Base-by-base conservation (phyloP, 2,888 invertebrate species). In the Sycophila texana region DNA sequence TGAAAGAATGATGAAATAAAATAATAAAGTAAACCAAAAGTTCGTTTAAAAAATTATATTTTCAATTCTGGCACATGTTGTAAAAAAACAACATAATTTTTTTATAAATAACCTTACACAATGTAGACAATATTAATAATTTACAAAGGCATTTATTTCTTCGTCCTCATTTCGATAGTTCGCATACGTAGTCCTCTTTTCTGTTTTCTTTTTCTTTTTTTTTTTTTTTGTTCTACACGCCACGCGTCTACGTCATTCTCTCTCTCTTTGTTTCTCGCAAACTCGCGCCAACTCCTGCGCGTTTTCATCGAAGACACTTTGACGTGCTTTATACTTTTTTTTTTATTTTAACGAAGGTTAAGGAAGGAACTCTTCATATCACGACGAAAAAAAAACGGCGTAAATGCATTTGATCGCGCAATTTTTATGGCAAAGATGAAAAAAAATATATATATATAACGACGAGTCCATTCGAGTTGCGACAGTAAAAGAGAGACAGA, bases 11-110 rank as follows among this genome's bases (percentile, higher is more conserved):
- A 83, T 66, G 18, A 72, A 82, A 82, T 79, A 67, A 71, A 79
- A 83, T 82, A 73, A 66, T 61, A 75, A 79, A 76, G 26, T 26
- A 74, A 77, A 79, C 73, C 58, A 60, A 47, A 74, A 79, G 80
- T 67, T 88, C 87, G 85, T 86, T 89, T 89, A 89, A 89, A 90
- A 90, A 90, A 89, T 90, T 90, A 89, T 89, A 89, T 90, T 89
- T 89, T 88, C 86, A 88, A 89, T 87, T 89, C 88, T 89, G 89
- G 89, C 89, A 80, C 79, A 89, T 89, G 89, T 86, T 86, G 89
- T 84, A 86, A 86, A 89, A 89, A 88, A 88, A 89, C 89, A 89
- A 90, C 89, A 89, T 89, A 88, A 88, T 89, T 89, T 75, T 79
- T 82, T 82, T 89, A 90, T 89, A 89, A 90, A 89, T 90, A 89